phyloP scores from a whole-genome alignment of 2,113 vertebrate species.

The Sinocyclocheilus grahami region DNA sequence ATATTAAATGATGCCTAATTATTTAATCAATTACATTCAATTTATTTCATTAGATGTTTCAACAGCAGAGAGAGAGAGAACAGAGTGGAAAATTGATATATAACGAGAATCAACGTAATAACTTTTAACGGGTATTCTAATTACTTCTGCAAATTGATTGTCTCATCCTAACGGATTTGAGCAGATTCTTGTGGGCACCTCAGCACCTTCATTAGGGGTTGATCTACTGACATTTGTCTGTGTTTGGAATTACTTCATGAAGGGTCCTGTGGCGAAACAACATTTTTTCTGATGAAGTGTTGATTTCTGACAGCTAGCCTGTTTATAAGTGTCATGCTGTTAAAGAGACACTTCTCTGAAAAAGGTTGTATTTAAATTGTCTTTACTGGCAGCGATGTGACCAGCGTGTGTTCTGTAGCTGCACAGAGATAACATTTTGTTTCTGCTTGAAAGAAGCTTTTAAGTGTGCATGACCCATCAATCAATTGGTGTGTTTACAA shows the following conservation, averaged over 20 bases:
- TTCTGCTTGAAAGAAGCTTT: conserved; percentile 1
- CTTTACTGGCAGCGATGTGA: not conserved
- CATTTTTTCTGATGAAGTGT: not conserved
- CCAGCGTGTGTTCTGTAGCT: conserved; percentile 10
- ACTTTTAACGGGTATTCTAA: conserved; percentile 57
- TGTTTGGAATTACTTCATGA: not conserved
- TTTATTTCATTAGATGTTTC: conserved; percentile 50
- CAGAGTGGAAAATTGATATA: conserved; percentile 48
- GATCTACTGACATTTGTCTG: conserved; percentile 34
- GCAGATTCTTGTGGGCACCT: conserved; percentile 42
- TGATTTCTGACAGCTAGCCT: not conserved
- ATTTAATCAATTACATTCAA: conserved; percentile 60
- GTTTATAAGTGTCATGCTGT: not conserved
- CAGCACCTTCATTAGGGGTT: conserved; percentile 30
- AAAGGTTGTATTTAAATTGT: not conserved
- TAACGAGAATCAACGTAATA: conserved; percentile 50
- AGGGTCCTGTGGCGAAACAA: not conserved
- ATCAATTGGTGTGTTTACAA: not conserved
- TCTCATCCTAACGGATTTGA: conserved; percentile 54
- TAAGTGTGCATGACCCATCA: not conserved
- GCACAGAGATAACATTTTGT: not conserved
- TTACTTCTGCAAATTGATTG: conserved; percentile 57
- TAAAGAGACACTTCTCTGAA: conserved; percentile 15
- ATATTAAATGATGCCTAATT: conserved; percentile 56
- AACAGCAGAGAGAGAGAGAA: conserved; percentile 45